Conservation (phyloP, 2,797 vertebrate species). For the Rhabdophis nuchalis region DNA sequence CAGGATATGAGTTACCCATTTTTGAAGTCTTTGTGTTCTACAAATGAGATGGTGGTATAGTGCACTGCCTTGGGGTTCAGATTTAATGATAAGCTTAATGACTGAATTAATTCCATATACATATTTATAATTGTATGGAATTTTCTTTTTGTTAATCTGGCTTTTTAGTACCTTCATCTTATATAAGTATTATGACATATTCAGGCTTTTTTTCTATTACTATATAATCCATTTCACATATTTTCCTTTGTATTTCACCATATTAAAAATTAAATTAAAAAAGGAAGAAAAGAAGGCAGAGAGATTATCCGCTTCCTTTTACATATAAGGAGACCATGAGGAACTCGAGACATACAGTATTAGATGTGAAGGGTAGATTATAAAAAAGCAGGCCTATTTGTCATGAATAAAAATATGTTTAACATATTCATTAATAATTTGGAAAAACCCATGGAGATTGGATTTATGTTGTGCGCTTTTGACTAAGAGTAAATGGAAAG, state of each 20-base stretch:
- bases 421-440: constrained; percentile 37
- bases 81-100: background rate
- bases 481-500: background rate
- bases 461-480: background rate
- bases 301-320: background rate
- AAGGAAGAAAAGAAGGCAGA: background rate
- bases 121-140: background rate
- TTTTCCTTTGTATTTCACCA: background rate
- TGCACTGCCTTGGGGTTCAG: background rate
- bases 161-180: background rate
- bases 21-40: background rate
- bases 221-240: background rate
- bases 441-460: background rate
- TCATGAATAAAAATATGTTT: constrained; percentile 11
- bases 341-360: background rate
- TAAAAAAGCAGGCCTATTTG: constrained; percentile 6
- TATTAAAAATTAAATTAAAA: background rate
- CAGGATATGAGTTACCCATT: background rate
- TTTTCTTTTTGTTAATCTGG: background rate
- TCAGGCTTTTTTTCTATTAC: background rate
- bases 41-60: background rate
- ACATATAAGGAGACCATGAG: background rate
- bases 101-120: background rate
- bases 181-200: background rate
- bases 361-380: background rate